Base-by-base conservation (phyloP, 2,797 vertebrate genomes). In the Phaenicophaeus curvirostris region DNA sequence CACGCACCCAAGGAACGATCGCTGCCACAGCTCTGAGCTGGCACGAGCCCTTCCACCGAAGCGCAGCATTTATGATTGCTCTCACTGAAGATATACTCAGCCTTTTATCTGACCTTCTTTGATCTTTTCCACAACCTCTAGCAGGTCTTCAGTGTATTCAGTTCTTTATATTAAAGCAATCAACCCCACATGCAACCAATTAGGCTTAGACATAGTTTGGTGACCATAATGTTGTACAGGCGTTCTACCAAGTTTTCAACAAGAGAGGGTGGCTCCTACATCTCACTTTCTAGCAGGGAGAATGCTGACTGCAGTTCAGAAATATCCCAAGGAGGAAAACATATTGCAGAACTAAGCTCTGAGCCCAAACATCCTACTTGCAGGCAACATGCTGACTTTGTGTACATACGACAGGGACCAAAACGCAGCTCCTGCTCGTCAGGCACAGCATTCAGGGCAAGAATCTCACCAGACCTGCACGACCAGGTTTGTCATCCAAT, bases 381-480 rank as follows among this genome's bases (percentile, higher is more conserved):
- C 61, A 90, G 92, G 78, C 91, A 90, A 71, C 72, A 85, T 10
- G 23, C 81, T 94, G 91, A 33, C 69, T 92, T 77, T 85, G 41
- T 85, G 82, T 89, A 72, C 59, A 69, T 31, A 63, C 25, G 93
- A 58, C 17, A 75, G 59, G 63, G 72, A 91, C 66, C 51, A 41
- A 93, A 91, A 53, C 0, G 9, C 53, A 65, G 54, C 86, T 93
- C 68, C 59, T 89, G 58, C 75, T 87, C 4, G 1, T 2, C 39
- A 42, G 44, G 84, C 51, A 87, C 73, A 88, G 77, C 51, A 20
- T 2, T 2, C 74, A 93, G 50, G 77, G 74, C 79, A 95, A 46
- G 89, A 94, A 96, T 96, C 87, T 94, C 88, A 91, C 92, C 24
- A 67, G 93, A 96, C 96, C 82, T 96, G 95, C 55, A 79, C 53